Conservation (phyloP, 2,888 invertebrate species). For the Drosophila dives region DNA sequence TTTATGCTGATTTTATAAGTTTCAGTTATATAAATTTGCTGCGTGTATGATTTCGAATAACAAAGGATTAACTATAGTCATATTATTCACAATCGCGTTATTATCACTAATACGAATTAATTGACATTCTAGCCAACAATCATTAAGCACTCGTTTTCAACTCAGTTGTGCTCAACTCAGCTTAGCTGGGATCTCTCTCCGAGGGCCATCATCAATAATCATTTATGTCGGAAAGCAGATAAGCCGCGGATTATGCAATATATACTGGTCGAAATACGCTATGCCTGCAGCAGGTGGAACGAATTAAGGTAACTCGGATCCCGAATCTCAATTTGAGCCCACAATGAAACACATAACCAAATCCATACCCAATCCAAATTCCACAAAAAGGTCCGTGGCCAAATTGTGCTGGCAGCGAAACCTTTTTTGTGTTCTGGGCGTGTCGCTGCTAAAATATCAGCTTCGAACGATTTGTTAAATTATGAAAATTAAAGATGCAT, state of each 20-base stretch:
- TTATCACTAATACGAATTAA: constrained; percentile 17
- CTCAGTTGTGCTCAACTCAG: neutral
- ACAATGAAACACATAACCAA: neutral
- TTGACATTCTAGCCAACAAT: constrained; percentile 7
- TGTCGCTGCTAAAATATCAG: constrained; percentile 65
- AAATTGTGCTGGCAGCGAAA: neutral
- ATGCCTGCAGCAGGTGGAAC: constrained; percentile 61
- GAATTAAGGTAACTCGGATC: constrained; percentile 34
- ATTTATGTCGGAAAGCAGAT: constrained; percentile 50
- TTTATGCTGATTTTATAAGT: neutral
- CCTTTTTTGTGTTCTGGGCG: constrained; percentile 50
- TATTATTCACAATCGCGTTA: neutral
- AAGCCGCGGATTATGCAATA: constrained; percentile 45
- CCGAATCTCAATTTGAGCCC: neutral
- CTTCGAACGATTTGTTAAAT: constrained; percentile 35
- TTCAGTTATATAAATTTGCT: neutral
- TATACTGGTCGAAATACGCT: constrained; percentile 29
- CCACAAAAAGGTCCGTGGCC: neutral
- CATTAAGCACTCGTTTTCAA: neutral
- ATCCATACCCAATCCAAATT: neutral
- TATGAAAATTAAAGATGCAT: constrained; percentile 68
- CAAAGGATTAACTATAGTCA: neutral
- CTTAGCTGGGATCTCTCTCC: neutral
- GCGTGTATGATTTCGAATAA: neutral
- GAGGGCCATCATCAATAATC: constrained; percentile 47